Evolutionary conservation across 2,113 vertebrate species (phyloP).

Genomic region (Lepus timidus): DNA sequence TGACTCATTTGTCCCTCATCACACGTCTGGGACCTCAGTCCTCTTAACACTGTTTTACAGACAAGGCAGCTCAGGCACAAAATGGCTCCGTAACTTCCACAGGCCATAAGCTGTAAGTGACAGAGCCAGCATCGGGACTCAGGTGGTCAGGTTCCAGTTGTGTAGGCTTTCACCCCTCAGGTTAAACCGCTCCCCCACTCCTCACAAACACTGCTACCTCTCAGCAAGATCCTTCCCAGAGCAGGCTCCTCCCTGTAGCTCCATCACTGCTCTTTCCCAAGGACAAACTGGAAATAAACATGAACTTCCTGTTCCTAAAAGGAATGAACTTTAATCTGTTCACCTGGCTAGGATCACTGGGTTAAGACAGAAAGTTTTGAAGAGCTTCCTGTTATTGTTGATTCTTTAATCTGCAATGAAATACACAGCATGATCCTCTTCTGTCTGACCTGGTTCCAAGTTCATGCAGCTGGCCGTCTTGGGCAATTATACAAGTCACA

Average conservation of each 20-base stretch:
- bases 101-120: background rate
- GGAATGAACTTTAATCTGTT: background rate
- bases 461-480: slow-evolving; percentile 35
- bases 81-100: background rate
- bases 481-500: slow-evolving; percentile 45
- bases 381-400: slow-evolving; percentile 53
- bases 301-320: background rate
- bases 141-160: background rate
- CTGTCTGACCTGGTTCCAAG: slow-evolving; percentile 18
- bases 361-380: slow-evolving; percentile 44
- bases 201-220: background rate
- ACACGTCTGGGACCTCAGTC: slow-evolving; percentile 17
- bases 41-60: slow-evolving; percentile 43
- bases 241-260: background rate
- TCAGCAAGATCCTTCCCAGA: background rate
- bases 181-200: background rate
- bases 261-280: background rate
- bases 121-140: slow-evolving; percentile 23
- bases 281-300: slow-evolving; percentile 33
- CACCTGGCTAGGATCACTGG: slow-evolving; percentile 4
- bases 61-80: slow-evolving; percentile 32
- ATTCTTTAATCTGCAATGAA: slow-evolving; percentile 66
- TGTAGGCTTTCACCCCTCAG: slow-evolving; percentile 7
- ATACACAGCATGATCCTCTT: slow-evolving; percentile 40
- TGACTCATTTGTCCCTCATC: slow-evolving; percentile 42